Evolutionary conservation across 2,888 invertebrate species (phyloP).

Genomic region (Callosobruchus maculatus): DNA sequence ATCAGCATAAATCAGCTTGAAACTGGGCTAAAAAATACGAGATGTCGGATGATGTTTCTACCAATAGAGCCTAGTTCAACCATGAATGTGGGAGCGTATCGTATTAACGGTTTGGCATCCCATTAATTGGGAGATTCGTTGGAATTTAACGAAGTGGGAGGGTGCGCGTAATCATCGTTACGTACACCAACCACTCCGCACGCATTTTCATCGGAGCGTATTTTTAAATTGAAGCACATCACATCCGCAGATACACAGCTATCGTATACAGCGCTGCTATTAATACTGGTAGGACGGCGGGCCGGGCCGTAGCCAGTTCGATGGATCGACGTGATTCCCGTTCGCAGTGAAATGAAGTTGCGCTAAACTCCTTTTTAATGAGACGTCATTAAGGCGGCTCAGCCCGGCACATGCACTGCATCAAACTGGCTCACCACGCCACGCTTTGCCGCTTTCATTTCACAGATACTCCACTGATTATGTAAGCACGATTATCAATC

Average conservation of each 20-base stretch:
- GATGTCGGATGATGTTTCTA: too few relatives aligned
- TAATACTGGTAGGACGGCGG: too few relatives aligned
- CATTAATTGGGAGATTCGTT: neutral
- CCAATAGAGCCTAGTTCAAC: too few relatives aligned
- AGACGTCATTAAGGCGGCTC: neutral
- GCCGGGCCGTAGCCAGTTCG: neutral
- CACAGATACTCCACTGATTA: too few relatives aligned
- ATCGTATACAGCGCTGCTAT: neutral
- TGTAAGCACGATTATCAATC: too few relatives aligned
- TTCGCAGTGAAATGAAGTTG: neutral
- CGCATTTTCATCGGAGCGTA: neutral
- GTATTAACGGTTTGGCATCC: neutral
- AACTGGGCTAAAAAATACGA: too few relatives aligned
- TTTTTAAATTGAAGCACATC: neutral
- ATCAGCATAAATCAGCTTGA: too few relatives aligned
- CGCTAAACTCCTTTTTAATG: neutral
- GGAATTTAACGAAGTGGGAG: neutral
- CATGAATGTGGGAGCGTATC: too few relatives aligned
- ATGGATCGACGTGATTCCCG: neutral
- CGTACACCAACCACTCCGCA: neutral
- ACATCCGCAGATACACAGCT: neutral
- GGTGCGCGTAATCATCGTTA: neutral
- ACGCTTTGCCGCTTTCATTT: too few relatives aligned
- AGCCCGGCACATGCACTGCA: neutral
- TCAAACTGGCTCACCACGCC: too few relatives aligned